A percentile compares a stretch with the other conserved stretches of the same genome.
Conservation (phyloP, 2,113 vertebrate genomes). For the Sebastes schlegelii region DNA sequence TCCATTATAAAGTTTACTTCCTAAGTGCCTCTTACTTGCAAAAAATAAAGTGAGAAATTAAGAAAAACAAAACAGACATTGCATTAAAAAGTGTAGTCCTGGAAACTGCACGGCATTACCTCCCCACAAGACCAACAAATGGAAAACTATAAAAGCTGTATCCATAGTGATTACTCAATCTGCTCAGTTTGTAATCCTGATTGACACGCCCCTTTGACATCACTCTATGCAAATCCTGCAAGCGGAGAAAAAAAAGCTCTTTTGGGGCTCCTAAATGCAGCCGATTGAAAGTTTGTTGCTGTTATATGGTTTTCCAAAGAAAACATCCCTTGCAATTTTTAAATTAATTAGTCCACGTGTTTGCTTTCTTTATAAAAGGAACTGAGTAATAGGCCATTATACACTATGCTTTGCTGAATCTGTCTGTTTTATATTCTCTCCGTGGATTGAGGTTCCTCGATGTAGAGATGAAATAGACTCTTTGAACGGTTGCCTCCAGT, state of each 20-base stretch:
- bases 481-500: conserved; percentile 42
- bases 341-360: not conserved
- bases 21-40: conserved; percentile 10
- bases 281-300: conserved; percentile 24
- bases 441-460: conserved; percentile 24
- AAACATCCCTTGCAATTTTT: not conserved
- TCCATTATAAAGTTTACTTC: conserved; percentile 64
- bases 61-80: conserved; percentile 25
- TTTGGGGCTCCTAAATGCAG: not conserved
- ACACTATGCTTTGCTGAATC: conserved; percentile 27
- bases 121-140: conserved; percentile 39
- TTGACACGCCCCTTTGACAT: conserved; percentile 69
- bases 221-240: conserved; percentile 53
- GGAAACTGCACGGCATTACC: conserved; percentile 28
- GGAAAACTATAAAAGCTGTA: conserved; percentile 65
- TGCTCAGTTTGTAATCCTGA: conserved; percentile 60
- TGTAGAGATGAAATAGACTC: conserved; percentile 40
- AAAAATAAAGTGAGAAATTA: conserved; percentile 7
- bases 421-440: conserved; percentile 40
- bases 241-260: not conserved
- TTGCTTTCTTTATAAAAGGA: not conserved
- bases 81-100: conserved; percentile 33
- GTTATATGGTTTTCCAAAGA: not conserved
- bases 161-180: conserved; percentile 66
- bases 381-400: too few species aligned